phyloP scores from a whole-genome alignment of 2,113 vertebrate species.

The Rafetus swinhoei region DNA sequence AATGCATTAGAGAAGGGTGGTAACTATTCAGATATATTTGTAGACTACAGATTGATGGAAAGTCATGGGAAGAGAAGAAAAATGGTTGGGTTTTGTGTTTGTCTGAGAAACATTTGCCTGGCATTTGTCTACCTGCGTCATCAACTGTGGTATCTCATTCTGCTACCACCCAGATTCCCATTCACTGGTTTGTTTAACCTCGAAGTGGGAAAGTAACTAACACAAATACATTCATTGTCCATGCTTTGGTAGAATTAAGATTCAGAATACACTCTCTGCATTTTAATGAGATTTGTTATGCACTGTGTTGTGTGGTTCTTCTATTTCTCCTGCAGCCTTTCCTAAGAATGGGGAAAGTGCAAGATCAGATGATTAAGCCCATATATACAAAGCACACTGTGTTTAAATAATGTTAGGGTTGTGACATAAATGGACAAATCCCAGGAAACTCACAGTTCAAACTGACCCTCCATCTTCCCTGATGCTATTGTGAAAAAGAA shows the following conservation, averaged over 20 bases:
- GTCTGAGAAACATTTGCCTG: slow-evolving; percentile 35
- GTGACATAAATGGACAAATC: slow-evolving; percentile 47
- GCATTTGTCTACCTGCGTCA: slow-evolving; percentile 59
- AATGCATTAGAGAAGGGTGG: slow-evolving; percentile 25
- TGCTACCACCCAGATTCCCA: slow-evolving; percentile 65
- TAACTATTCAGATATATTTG: slow-evolving; percentile 33
- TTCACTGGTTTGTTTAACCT: slow-evolving; percentile 74
- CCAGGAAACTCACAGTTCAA: slow-evolving; percentile 54
- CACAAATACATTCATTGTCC: slow-evolving; percentile 70
- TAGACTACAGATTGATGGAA: slow-evolving; percentile 37
- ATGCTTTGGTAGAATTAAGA: slow-evolving; percentile 72
- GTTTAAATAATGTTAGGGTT: slow-evolving; percentile 59
- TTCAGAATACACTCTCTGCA: slow-evolving; percentile 61
- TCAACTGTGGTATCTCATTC: slow-evolving; percentile 59
- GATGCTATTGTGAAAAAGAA: slow-evolving; percentile 32
- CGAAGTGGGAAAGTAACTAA: slow-evolving; percentile 72
- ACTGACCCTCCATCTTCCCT: slow-evolving; percentile 23
- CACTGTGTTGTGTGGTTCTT: slow-evolving; percentile 46
- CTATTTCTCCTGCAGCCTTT: slow-evolving; percentile 49
- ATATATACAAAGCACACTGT: slow-evolving; percentile 54
- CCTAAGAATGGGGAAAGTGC: slow-evolving; percentile 47
- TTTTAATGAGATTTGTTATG: slow-evolving; percentile 65
- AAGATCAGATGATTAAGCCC: slow-evolving; percentile 65
- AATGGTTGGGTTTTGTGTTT: slow-evolving; percentile 28
- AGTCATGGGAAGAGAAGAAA: slow-evolving; percentile 50